Evolutionary conservation across 2,888 invertebrate genomes (phyloP).

Genomic region (Diadegma fenestrale): DNA sequence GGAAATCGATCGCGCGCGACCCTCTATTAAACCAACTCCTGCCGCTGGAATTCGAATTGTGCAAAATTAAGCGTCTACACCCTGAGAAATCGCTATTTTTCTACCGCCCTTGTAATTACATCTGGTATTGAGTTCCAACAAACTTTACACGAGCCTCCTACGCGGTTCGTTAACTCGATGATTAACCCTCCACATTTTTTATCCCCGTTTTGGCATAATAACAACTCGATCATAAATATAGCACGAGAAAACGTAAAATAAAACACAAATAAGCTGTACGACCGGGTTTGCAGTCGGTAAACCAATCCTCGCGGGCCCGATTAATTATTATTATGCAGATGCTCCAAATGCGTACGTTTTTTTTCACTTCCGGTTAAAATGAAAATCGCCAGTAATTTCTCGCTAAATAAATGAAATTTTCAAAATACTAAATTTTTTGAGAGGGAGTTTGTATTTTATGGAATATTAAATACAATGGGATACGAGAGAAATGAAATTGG

Average conservation of each 20-base stretch:
- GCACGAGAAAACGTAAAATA: constrained; percentile 23
- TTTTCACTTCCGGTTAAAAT: neutral
- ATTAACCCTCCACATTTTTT: constrained; percentile 32
- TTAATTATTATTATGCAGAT: constrained; percentile 47
- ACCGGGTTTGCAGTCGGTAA: constrained; percentile 17
- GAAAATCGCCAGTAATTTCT: neutral
- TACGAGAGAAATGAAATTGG: neutral
- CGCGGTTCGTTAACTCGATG: constrained; percentile 43
- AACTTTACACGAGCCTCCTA: constrained; percentile 32
- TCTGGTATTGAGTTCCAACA: constrained; percentile 61
- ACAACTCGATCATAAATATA: constrained; percentile 41
- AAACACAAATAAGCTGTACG: constrained; percentile 36
- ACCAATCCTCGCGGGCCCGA: constrained; percentile 20
- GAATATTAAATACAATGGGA: neutral
- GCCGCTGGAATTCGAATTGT: constrained; percentile 47
- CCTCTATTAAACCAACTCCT: neutral
- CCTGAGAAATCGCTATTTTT: constrained; percentile 58
- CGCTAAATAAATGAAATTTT: neutral
- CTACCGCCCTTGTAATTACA: constrained; percentile 58
- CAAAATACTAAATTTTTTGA: neutral
- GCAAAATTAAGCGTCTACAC: constrained; percentile 57
- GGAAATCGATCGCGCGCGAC: constrained; percentile 46
- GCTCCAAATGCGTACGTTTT: neutral
- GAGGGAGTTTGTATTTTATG: neutral
- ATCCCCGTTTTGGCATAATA: constrained; percentile 46